Evolutionary conservation across 1,140 invertebrate species (phyloP).

Genomic region (Drosophila mauritiana): DNA sequence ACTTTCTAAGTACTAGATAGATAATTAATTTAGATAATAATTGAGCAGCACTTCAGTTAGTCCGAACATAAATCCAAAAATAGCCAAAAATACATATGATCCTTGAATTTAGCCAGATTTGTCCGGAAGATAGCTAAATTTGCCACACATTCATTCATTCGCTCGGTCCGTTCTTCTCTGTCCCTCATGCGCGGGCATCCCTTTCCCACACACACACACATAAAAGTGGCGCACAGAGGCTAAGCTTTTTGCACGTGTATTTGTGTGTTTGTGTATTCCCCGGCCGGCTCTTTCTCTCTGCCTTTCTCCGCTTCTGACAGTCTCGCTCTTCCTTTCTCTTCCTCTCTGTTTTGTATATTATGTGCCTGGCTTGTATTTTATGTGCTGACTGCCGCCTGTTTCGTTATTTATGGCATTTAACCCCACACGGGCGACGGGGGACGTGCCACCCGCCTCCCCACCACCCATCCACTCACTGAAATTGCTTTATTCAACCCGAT

Average conservation of each 20-base stretch:
- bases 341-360: slow-evolving; percentile 54
- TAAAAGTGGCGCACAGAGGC: slow-evolving; percentile 51
- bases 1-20: too few species aligned
- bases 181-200: slow-evolving; percentile 5
- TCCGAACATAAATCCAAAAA: background rate
- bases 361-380: slow-evolving; percentile 64
- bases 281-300: slow-evolving; percentile 55
- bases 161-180: slow-evolving; percentile 5
- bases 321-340: slow-evolving; percentile 8
- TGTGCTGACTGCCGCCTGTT: slow-evolving; percentile 69
- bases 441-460: slow-evolving; percentile 20
- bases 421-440: slow-evolving; percentile 41
- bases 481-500: slow-evolving; percentile 60
- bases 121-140: slow-evolving; percentile 14
- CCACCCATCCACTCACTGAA: slow-evolving; percentile 55
- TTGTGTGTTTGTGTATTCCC: slow-evolving; percentile 34
- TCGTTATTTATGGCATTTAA: slow-evolving; percentile 81
- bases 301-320: slow-evolving; percentile 13
- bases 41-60: too few species aligned
- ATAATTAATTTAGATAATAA: too few species aligned
- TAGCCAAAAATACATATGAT: background rate
- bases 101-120: background rate
- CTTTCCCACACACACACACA: slow-evolving; percentile 14
- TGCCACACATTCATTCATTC: slow-evolving; percentile 12
- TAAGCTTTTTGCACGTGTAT: slow-evolving; percentile 48